phyloP scores from a whole-genome alignment of 2,888 invertebrate genomes.

The Malacosoma neustria region DNA sequence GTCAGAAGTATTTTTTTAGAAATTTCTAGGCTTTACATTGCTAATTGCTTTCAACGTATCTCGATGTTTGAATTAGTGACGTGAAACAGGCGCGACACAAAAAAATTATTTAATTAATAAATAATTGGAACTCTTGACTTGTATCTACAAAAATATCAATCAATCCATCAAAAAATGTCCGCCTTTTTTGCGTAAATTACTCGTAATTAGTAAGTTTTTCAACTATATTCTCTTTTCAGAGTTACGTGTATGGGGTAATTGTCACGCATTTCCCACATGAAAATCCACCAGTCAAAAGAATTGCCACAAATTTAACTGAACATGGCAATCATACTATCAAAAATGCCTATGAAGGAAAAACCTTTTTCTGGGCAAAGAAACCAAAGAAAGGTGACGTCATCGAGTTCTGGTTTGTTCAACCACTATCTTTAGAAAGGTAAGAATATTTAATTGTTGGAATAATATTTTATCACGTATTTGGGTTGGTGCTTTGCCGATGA shows the following conservation, averaged over 20 bases:
- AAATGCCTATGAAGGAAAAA: slow-evolving; percentile 89
- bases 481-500: not conserved
- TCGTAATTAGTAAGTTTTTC: too few relatives aligned
- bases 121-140: too few relatives aligned
- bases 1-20: too few relatives aligned
- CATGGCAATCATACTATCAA: slow-evolving; percentile 86
- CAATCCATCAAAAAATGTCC: too few relatives aligned
- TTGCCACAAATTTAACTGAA: slow-evolving; percentile 83
- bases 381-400: slow-evolving; percentile 89
- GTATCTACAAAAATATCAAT: too few relatives aligned
- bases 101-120: too few relatives aligned
- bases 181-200: too few relatives aligned
- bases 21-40: too few relatives aligned
- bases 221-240: too few relatives aligned
- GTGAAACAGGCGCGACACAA: too few relatives aligned
- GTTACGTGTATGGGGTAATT: slow-evolving; percentile 90
- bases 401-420: slow-evolving; percentile 85
- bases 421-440: slow-evolving; percentile 81
- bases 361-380: slow-evolving; percentile 93
- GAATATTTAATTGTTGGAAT: slow-evolving; percentile 3
- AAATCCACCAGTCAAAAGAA: slow-evolving; percentile 81
- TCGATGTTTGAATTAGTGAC: too few relatives aligned
- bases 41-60: too few relatives aligned
- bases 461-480: not conserved
- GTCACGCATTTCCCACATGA: slow-evolving; percentile 85